Evolutionary conservation across 2,113 vertebrate species (phyloP).

Genomic region (Eclectus roratus): DNA sequence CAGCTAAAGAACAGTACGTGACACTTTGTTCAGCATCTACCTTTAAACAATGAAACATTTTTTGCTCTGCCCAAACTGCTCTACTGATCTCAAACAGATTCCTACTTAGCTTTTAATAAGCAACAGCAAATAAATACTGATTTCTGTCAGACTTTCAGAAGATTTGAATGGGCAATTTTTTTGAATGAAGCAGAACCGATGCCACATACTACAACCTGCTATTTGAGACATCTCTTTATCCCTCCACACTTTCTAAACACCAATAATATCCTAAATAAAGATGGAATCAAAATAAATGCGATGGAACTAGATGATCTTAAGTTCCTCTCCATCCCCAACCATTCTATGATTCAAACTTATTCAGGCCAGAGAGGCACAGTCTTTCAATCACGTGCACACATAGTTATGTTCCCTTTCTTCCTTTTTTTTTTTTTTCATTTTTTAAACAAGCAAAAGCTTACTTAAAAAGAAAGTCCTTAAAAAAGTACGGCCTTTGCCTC

Average conservation of each 20-base stretch:
- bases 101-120: neutral
- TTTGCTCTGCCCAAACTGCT: neutral
- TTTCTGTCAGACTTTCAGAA: neutral
- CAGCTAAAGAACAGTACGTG: neutral
- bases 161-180: neutral
- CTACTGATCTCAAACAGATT: neutral
- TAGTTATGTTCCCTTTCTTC: neutral
- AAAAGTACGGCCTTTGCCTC: neutral
- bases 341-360: neutral
- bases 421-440: neutral
- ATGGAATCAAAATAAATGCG: conserved; percentile 63
- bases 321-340: neutral
- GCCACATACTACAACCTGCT: neutral
- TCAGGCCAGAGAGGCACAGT: neutral
- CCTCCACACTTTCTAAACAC: neutral
- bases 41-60: neutral
- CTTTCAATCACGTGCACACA: neutral
- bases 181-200: neutral
- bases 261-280: neutral
- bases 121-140: neutral
- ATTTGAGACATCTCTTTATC: neutral
- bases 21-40: neutral
- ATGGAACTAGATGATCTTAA: neutral
- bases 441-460: neutral
- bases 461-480: neutral